Evolutionary conservation across 2,797 vertebrate species (phyloP).

Genomic region (Gallinago nigripennis): DNA sequence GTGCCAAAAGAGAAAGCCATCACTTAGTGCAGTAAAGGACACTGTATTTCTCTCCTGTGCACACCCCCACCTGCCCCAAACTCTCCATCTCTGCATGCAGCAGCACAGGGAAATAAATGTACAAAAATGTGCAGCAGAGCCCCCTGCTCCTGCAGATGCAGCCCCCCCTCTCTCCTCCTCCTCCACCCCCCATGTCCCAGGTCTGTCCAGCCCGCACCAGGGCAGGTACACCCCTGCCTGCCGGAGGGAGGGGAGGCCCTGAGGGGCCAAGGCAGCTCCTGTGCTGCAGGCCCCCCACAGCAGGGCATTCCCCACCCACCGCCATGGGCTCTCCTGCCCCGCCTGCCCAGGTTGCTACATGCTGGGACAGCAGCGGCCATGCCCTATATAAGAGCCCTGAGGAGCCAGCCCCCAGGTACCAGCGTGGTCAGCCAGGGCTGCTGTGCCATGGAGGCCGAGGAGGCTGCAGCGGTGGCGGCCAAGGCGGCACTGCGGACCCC

Average conservation of each 20-base stretch:
- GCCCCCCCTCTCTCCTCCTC: accelerated
- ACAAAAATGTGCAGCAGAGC: accelerated
- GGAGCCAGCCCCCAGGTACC: accelerated
- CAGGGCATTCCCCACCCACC: neutral
- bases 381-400: neutral
- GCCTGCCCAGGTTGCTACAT: slow-evolving; percentile 1
- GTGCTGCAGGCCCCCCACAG: neutral
- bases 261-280: neutral
- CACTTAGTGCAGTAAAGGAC: neutral
- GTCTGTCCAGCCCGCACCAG: neutral
- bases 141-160: neutral
- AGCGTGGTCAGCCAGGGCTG: accelerated
- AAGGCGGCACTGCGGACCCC: slow-evolving; percentile 32
- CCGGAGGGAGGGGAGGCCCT: neutral
- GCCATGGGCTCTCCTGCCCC: neutral
- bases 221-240: neutral
- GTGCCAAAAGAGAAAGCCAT: neutral
- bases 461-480: neutral
- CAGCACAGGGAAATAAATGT: accelerated
- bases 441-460: neutral
- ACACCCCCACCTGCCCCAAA: accelerated
- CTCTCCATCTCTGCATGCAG: accelerated
- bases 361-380: neutral
- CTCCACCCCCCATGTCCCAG: neutral
- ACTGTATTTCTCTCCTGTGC: accelerated